These are phyloP conservation scores for Pantherophis alleghaniensis DNA, from an alignment of 2,797 vertebrate species.

Conservation along the genomic window DNA sequence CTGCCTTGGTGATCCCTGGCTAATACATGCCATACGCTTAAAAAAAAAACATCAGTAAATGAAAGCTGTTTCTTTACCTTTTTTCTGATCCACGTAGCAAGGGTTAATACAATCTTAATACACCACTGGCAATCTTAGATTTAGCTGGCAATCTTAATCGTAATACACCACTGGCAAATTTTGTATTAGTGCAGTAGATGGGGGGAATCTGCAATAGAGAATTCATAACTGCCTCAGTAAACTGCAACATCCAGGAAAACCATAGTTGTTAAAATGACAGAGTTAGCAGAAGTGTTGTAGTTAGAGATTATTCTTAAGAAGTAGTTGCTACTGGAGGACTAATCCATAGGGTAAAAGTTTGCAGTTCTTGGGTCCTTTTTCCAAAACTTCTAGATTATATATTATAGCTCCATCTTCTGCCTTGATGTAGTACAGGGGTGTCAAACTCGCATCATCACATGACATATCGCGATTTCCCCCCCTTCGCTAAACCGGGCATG, in stretches of 20 bases:
- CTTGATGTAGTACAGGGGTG: not conserved
- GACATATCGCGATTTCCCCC: no score
- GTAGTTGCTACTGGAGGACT: not conserved
- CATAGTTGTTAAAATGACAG: not conserved
- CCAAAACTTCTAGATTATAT: not conserved
- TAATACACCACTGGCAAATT: not conserved
- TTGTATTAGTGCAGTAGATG: no score
- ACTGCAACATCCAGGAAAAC: not conserved
- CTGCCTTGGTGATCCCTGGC: no score
- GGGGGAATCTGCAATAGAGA: not conserved
- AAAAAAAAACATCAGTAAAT: no score
- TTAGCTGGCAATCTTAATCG: no score
- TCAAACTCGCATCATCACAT: no score
- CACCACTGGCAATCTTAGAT: no score
- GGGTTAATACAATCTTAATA: not conserved
- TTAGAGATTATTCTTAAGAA: not conserved
- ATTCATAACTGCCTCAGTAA: not conserved
- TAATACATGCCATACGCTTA: no score
- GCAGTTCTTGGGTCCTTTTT: not conserved
- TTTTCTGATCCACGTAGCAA: not conserved
- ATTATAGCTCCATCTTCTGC: not conserved
- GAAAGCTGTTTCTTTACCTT: not conserved
- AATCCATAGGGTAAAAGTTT: not conserved
- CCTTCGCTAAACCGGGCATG: no score
- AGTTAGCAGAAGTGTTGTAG: no score